Base-by-base conservation (phyloP, 2,113 vertebrate species). In the Tyrannus savana region DNA sequence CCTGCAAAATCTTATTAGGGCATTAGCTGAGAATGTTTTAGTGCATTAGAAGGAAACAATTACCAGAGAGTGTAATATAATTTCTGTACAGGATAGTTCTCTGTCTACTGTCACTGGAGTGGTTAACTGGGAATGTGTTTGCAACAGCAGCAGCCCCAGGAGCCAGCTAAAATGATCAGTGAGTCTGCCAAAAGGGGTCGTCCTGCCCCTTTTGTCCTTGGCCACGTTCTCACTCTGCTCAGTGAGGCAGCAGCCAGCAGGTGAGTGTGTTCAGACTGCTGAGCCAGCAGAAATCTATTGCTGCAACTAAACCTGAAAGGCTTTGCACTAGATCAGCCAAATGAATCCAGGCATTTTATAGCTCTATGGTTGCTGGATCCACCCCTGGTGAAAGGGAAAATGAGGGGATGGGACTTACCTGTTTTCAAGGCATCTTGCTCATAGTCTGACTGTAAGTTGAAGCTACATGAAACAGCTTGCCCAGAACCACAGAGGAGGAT, bases 1-100 rank as follows among this genome's bases (percentile, higher is more conserved):
- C 39, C 35, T 80, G 59, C 30, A 84, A 93, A 95, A 96, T 87
- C 93, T 91, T 71, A 91, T 89, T 89, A 95, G 52, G 22, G 31
- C 52, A 92, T 90, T 92, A 92, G 72, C 72, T 86, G 85, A 88
- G 75, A 89, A 76, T 33, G 42, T 69, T 93, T 92, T 69, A 93
- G 63, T 86, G 75, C 67, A 90, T 93, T 90, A 93, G 63, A 88
- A 86, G 83, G 85, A 95, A 96, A 88, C 58, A 69, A 56, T 83
- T 74, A 87, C 18, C 35, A 46, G 46, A 76, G n/a, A 93, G 33
- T n/a, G 53, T 49, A 92, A 73, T 76, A 53, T 39, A 73, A 94
- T 93, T 93, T 94, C 67, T 58, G 37, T 83, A 58, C 44, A 66
- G 41, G 39, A 52, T 79, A 53, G 41, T 73, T 85, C 52, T 95